Percentiles rank a stretch among this genome's conserved stretches.
These are phyloP conservation scores for Pocillopora damicornis DNA, from an alignment of 64 coral and sea anemone genomes.

Conservation along the genomic window DNA sequence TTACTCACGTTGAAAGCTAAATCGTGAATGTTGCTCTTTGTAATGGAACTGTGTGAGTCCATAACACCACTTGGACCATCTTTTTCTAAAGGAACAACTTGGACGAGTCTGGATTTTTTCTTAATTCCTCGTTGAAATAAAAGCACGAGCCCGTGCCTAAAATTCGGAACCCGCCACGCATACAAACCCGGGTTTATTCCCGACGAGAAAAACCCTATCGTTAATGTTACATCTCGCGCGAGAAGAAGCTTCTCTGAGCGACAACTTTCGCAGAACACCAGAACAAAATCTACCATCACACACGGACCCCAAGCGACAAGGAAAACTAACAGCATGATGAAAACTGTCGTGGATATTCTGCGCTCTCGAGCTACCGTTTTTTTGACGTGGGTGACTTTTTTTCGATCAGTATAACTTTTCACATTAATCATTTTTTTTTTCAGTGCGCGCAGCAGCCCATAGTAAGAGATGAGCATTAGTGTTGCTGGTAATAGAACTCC, in stretches of 20 bases:
- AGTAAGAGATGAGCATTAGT: conserved; percentile 70
- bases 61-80: neutral
- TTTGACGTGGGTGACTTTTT: conserved; percentile 40
- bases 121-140: conserved; percentile 35
- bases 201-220: conserved; percentile 80
- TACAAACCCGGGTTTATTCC: conserved; percentile 78
- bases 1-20: neutral
- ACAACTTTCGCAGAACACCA: conserved; percentile 74
- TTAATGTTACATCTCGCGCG: conserved; percentile 65
- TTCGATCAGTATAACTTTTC: conserved; percentile 37
- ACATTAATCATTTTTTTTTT: conserved; percentile 54
- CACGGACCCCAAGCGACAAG: conserved; percentile 81
- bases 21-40: neutral
- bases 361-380: conserved; percentile 63
- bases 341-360: conserved; percentile 72
- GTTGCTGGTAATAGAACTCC: conserved; percentile 65
- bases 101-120: neutral
- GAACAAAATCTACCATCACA: conserved; percentile 62
- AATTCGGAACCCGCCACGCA: conserved; percentile 80
- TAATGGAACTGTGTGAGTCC: neutral
- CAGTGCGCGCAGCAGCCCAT: conserved; percentile 53
- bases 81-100: neutral
- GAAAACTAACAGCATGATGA: conserved; percentile 88
- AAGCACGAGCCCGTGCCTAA: conserved; percentile 40
- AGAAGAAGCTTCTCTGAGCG: conserved; percentile 50